These are phyloP conservation scores for Tetropium fuscum DNA, from an alignment of 2,888 invertebrate genomes.

Conservation along the genomic window DNA sequence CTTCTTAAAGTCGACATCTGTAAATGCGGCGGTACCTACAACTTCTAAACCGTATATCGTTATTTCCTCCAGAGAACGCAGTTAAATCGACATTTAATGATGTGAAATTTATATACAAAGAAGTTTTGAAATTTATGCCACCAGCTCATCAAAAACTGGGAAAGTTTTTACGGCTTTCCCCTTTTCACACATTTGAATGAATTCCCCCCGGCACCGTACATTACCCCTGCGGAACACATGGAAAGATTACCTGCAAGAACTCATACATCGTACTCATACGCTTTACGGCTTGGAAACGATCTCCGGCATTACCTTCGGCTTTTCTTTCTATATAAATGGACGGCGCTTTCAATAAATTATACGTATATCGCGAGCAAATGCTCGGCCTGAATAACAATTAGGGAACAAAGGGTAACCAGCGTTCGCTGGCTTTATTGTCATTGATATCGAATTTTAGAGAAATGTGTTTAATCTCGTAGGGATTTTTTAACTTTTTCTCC, in stretches of 20 bases:
- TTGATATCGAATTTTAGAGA: conserved; percentile 7
- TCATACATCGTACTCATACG: conserved; percentile 51
- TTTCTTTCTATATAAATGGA: conserved; percentile 40
- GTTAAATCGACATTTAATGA: conserved; percentile 16
- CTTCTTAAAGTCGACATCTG: no score
- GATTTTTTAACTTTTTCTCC: no score
- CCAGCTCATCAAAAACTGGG: conserved; percentile 35
- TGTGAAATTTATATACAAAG: conserved; percentile 15
- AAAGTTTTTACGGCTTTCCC: conserved; percentile 44
- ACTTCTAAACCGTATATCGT: no score
- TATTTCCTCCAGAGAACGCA: background rate
- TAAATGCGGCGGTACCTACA: no score
- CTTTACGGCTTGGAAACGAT: conserved; percentile 58
- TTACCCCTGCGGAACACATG: conserved; percentile 54
- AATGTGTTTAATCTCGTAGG: conserved; percentile 9
- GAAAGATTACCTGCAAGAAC: conserved; percentile 54
- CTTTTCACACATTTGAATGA: conserved; percentile 44
- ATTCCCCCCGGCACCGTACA: conserved; percentile 55
- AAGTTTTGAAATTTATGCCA: conserved; percentile 12
- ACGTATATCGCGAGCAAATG: conserved; percentile 5
- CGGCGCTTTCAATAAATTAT: conserved; percentile 12
- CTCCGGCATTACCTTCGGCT: conserved; percentile 46
- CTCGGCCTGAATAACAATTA: conserved; percentile 20
- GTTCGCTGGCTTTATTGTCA: conserved; percentile 6
- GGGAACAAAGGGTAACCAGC: conserved; percentile 14